Conservation (phyloP, 2,797 vertebrate species). For the Anguilla pacifica region DNA sequence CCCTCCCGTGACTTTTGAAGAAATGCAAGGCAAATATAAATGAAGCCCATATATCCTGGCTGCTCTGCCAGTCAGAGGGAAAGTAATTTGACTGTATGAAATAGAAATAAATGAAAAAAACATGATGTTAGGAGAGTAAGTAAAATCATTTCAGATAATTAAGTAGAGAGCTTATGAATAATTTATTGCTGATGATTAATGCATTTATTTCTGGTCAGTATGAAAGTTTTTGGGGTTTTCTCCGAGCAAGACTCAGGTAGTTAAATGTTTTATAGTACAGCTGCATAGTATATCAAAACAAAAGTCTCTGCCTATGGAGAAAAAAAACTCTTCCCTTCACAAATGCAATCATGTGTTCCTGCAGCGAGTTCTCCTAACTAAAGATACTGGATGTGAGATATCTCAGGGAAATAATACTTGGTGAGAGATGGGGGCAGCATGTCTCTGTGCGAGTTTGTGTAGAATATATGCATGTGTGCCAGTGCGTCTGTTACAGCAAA, state of each 20-base stretch:
- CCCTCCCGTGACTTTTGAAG: conserved; percentile 1
- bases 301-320: background rate
- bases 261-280: background rate
- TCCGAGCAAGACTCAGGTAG: conserved; percentile 7
- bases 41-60: conserved; percentile 12
- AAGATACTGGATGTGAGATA: background rate
- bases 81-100: conserved; percentile 32
- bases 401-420: background rate
- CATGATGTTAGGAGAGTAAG: conserved; percentile 8
- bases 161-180: background rate
- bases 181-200: background rate
- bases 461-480: background rate
- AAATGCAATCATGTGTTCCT: background rate
- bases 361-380: background rate
- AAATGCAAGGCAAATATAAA: conserved; percentile 29
- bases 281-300: background rate
- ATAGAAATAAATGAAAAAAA: conserved; percentile 17
- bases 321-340: background rate
- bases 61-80: background rate
- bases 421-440: background rate
- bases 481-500: background rate
- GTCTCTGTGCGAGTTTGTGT: background rate
- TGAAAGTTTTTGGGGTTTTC: background rate
- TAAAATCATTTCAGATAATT: conserved; percentile 19
- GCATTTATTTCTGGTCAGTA: conserved; percentile 8